Base-by-base conservation (phyloP, 2,797 vertebrate species). In the Hypotaenidia okinawae region DNA sequence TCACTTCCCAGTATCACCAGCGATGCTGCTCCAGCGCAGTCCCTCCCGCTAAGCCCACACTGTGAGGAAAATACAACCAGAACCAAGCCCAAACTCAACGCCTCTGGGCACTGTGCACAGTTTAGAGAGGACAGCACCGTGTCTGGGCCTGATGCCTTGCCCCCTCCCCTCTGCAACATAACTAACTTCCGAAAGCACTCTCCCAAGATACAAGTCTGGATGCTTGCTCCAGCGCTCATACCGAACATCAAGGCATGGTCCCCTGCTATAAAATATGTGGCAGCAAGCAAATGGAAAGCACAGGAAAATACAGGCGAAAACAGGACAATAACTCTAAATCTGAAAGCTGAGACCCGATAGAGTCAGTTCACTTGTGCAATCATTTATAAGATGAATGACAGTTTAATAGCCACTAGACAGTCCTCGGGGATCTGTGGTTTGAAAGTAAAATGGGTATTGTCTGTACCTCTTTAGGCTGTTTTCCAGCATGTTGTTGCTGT, bases 381-480 rank as follows among this genome's bases (percentile, higher is more conserved):
- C 97, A 97, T 97, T 98, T 97, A 96, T 97, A 97, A 98, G 97
- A 98, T 97, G 98, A 98, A 97, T 97, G 97, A 97, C 96, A 97
- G 96, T 97, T 97, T 98, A 97, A 97, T 94, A 97, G 97, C 95
- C 96, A 94, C 95, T 95, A 96, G 97, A 97, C 90, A 96, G 97
- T 97, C 97, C 97, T 95, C 45, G 0, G 96, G 97, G 97, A 97
- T 89, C 95, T 97, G 96, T 41, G 97, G 97, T 96, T 97, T 97
- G 93, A 97, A 97, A 98, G 97, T 97, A 97, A 97, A 97, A 97
- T 96, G 96, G 97, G 98, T 97, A 97, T 98, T 98, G 98, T 97
- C 97, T 94, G 95, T 99, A 99, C 99, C 99, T 99, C 99, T 99
- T 99, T 99, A 96, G 98, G 98, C 98, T 99, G 99, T 98, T 99